phyloP scores from a whole-genome alignment of 2,797 vertebrate species.

The Betta splendens region DNA sequence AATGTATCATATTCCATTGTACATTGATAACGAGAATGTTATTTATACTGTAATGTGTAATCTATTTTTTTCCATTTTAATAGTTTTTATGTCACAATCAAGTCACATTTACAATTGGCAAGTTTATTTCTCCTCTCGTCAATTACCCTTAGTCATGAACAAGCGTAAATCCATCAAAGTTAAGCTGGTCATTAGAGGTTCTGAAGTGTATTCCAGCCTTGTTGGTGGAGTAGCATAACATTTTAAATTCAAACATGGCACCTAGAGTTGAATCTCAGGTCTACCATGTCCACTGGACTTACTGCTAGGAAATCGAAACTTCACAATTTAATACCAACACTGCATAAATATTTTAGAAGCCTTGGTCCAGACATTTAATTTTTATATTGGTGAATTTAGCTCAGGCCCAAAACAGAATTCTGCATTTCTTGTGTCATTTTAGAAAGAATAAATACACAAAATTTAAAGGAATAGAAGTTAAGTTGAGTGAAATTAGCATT shows the following conservation, averaged over 20 bases:
- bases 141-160: neutral
- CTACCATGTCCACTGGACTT: no score
- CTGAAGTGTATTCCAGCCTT: neutral
- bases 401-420: neutral
- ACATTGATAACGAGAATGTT: conserved; percentile 4
- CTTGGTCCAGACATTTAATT: neutral
- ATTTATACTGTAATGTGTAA: conserved; percentile 2
- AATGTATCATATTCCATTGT: conserved; percentile 1
- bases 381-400: neutral
- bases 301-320: no score
- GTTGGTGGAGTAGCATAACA: neutral
- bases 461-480: neutral
- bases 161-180: neutral
- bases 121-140: conserved; percentile 4
- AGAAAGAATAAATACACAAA: no score
- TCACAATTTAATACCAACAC: neutral
- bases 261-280: neutral
- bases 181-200: no score
- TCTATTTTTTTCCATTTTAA: neutral
- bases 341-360: conserved; percentile 1
- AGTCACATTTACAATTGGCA: conserved; percentile 3
- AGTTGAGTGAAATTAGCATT: neutral
- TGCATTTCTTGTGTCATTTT: neutral
- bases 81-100: neutral
- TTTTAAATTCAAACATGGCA: conserved; percentile 4